Evolutionary conservation across 2,888 invertebrate genomes (phyloP), one percentile per base, ranked within the genome.

Genomic region (Andrena marginata): DNA sequence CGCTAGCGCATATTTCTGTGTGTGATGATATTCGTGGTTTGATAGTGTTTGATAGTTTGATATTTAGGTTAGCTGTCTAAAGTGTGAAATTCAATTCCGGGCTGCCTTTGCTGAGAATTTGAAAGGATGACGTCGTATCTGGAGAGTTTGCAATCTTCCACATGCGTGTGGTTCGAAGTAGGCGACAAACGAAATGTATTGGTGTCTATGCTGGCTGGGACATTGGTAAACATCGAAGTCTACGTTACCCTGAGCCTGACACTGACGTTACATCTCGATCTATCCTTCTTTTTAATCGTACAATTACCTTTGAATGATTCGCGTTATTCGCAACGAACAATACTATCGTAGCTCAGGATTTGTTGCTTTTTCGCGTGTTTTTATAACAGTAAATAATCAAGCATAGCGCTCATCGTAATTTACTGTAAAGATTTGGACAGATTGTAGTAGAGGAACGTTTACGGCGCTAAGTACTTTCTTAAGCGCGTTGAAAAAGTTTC

Each of bases 181-280:
- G 97, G 97, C 20, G 97, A 98, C 86, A 97, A 97, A 92, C 95
- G 98, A 89, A 99, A 99, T 94, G 96, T 97, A 56, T 94, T 98
- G 76, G 97, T 98, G 4, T 97, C 99, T 1, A 96, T 99, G 89
- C 94, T 97, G 60, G 96, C 99, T 82, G 99, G 99, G 87, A 95
- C 97, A 87, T 94, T 99, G 96, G 99, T 99, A 95, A 95, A 95
- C 94, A 82, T 7, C 35, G 7, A 26, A 71, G 49, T 72, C 65
- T 76, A 35, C 7, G 65, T 49, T 62, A 26, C 51, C 1, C 4
- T 29, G 29, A 23, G 64, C 13, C 3, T 54, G 64, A 69, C 48
- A 63, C 1, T 71, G 56, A 54, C 49, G 31, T 20, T 29, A 67
- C 3, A 56, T 29, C 0, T 10, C 13, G 8, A 49, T 59, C 8